A percentile compares a stretch with the other conserved stretches of the same genome.
phyloP scores from a whole-genome alignment of 2,797 vertebrate genomes.

The Anabacerthia variegaticeps region DNA sequence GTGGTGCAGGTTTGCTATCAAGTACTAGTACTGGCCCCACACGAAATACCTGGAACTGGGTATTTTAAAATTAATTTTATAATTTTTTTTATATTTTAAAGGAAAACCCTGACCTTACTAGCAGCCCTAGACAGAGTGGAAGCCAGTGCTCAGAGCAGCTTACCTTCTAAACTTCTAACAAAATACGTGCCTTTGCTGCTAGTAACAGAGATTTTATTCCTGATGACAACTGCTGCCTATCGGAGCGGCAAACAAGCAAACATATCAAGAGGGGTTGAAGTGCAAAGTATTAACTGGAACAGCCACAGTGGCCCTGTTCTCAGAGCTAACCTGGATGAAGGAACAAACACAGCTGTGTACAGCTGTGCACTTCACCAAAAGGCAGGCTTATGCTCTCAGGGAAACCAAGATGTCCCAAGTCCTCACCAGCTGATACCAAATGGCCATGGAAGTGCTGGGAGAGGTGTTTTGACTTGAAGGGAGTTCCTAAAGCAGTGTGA shows the following conservation, averaged over 20 bases:
- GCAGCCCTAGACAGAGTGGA: neutral
- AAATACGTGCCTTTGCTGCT: neutral
- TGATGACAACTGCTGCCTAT: neutral
- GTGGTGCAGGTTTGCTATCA: neutral
- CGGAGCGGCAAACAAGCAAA: rapidly evolving
- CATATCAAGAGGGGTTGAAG: neutral
- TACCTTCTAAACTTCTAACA: neutral
- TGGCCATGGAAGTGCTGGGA: neutral
- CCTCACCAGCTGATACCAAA: neutral
- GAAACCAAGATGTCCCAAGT: neutral
- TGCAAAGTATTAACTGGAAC: rapidly evolving
- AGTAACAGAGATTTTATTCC: neutral
- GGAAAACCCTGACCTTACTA: neutral
- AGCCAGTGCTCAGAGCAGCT: neutral
- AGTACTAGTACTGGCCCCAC: neutral
- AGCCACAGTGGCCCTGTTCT: neutral
- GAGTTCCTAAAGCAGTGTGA: neutral
- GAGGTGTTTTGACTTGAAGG: neutral
- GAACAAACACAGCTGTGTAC: neutral
- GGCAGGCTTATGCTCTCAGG: rapidly evolving
- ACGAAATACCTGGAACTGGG: neutral
- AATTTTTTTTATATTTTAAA: neutral
- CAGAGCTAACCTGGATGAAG: neutral
- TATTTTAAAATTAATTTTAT: neutral
- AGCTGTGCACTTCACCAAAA: neutral